Conservation (phyloP, 2,888 invertebrate genomes). For the Agrochola lychnidis region DNA sequence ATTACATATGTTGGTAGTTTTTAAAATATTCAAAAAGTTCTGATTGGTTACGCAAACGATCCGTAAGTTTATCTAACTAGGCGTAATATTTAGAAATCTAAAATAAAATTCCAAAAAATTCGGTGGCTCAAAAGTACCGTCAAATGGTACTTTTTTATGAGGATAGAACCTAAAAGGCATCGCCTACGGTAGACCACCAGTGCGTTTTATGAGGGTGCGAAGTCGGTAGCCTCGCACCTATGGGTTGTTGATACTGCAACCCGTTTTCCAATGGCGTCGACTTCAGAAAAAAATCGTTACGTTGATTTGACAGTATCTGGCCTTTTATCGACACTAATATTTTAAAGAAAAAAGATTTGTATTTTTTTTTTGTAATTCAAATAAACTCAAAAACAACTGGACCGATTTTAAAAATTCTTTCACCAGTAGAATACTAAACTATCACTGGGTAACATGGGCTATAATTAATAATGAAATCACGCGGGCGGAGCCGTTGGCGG, state of each 20-base stretch:
- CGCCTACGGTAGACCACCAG: constrained; percentile 75
- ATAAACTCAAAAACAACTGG: too few species aligned
- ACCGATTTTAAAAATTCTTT: too few species aligned
- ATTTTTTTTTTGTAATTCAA: too few species aligned
- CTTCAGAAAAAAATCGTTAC: constrained; percentile 7
- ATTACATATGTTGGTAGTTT: too few species aligned
- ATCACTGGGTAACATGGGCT: too few species aligned
- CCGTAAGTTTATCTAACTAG: background rate
- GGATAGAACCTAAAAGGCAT: constrained; percentile 36
- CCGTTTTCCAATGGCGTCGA: constrained; percentile 53
- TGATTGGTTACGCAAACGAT: background rate
- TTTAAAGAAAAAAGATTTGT: too few species aligned
- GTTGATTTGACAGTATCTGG: background rate
- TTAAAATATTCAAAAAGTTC: background rate
- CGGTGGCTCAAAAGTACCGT: constrained; percentile 40
- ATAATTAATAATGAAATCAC: too few species aligned
- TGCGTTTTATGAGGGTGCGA: constrained; percentile 78
- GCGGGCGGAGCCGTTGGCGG: too few species aligned
- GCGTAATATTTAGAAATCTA: background rate
- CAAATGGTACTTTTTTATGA: constrained; percentile 58
- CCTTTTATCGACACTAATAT: background rate
- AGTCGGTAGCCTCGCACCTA: constrained; percentile 80
- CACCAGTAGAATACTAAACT: too few species aligned
- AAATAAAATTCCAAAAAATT: background rate
- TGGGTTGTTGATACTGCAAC: constrained; percentile 53